Conservation (phyloP, 2,888 invertebrate species). For the Camponotus fellah region DNA sequence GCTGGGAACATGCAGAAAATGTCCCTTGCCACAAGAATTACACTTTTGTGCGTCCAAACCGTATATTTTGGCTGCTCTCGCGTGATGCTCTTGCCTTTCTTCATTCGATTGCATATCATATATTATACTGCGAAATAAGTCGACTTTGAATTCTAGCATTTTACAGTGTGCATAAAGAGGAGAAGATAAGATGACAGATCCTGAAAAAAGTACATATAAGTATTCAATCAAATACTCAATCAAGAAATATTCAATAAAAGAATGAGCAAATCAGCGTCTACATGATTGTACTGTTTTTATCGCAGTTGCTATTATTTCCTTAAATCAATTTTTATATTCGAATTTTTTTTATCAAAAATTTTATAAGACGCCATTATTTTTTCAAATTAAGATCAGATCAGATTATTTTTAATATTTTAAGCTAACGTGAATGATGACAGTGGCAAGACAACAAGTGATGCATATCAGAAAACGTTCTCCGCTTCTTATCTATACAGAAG, state of each 20-base stretch:
- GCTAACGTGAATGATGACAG: conserved; percentile 70
- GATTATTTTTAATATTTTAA: not conserved
- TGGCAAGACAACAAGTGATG: conserved; percentile 73
- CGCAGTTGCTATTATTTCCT: not conserved
- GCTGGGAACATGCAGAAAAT: conserved; percentile 57
- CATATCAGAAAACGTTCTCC: conserved; percentile 78
- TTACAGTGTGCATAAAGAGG: conserved; percentile 85
- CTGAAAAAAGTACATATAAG: not conserved
- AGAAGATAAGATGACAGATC: not conserved
- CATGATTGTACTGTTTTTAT: not conserved
- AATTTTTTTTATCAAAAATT: conserved; percentile 8
- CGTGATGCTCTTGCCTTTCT: conserved; percentile 88
- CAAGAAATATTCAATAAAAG: not conserved
- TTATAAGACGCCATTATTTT: not conserved
- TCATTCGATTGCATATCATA: conserved; percentile 87
- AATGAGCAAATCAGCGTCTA: not conserved
- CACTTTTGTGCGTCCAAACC: conserved; percentile 87
- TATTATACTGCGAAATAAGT: conserved; percentile 87
- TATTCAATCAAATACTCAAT: not conserved
- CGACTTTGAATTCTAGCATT: conserved; percentile 87
- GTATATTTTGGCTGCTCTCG: conserved; percentile 87
- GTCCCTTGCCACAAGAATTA: conserved; percentile 84
- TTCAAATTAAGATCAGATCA: not conserved
- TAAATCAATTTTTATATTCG: not conserved
- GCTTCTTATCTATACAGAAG: conserved; percentile 61